Evolutionary conservation across 2,113 vertebrate genomes (phyloP), one percentile per base, ranked within the genome.

Genomic region (Ardeotis arabs): DNA sequence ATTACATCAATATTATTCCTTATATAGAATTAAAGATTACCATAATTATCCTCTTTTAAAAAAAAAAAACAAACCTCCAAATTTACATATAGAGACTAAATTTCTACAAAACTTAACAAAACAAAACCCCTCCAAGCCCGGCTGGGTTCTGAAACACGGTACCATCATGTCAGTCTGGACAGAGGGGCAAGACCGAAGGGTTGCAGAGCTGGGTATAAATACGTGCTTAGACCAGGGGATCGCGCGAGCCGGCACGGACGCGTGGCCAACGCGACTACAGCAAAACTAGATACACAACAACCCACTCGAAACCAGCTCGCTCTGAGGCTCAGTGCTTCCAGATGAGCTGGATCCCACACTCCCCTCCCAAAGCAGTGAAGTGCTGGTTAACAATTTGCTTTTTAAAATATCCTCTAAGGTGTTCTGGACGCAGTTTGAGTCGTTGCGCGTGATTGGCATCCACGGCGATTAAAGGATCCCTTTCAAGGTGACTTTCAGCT

Each of bases 81-180:
- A 95, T 96, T 97, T 97, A 97, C 96, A 96, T 96, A 94, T 29
- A 97, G 96, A 96, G 95, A 96, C 92, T 95, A 97, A 95, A 92
- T 96, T 95, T 97, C 97, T 98, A 96, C 95, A 97, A 90, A 95
- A 94, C 89, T 88, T 89, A 96, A 93, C 87, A 83, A 85, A 93
- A 85, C 90, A 47, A 92, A 84, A 66, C 89, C 95, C 96, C 69
- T 90, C 96, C 95, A 90, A 95, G 92, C 94, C 95, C 4, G 21
- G 94, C 90, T 92, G 97, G 94, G 93, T 87, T 91, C 94, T 79
- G 91, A 84, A 95, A 73, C 74, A 90, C 89, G 69, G 89, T 90
- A 95, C 96, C 76, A 58, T 68, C 74, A 10, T 8, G 39, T 92
- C 82, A 82, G 95, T 70, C 69, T 91, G 28, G 83, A 62, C 41